Percentiles rank a stretch among this genome's conserved stretches.
Evolutionary conservation across 2,888 invertebrate genomes (phyloP).

Genomic region (Patella depressa): DNA sequence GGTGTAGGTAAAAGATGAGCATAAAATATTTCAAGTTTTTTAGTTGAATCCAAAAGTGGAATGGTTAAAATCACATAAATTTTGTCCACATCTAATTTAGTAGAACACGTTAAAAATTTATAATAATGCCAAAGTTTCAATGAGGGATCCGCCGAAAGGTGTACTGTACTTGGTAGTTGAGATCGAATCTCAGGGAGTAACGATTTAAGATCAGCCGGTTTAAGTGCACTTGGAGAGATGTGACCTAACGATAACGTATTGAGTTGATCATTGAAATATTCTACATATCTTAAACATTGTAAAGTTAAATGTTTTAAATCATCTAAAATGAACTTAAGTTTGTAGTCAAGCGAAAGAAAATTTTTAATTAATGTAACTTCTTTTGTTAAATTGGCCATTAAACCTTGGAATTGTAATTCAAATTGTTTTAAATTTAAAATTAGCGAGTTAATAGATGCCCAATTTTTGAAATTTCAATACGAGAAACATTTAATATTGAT

Average conservation of each 20-base stretch:
- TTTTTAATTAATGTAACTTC: background rate
- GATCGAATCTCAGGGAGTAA: background rate
- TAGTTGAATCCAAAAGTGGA: background rate
- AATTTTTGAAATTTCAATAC: background rate
- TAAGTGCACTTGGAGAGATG: background rate
- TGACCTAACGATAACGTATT: background rate
- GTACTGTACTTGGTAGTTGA: background rate
- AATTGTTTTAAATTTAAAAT: background rate
- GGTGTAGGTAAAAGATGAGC: background rate
- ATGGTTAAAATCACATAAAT: background rate
- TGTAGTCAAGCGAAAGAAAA: background rate
- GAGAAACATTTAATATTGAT: slow-evolving; percentile 8
- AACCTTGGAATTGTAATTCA: background rate
- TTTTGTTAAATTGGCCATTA: background rate
- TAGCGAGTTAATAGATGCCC: background rate
- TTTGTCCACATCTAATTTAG: background rate
- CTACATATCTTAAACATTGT: background rate
- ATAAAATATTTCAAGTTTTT: background rate
- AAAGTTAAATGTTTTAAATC: background rate
- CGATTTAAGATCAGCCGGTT: background rate
- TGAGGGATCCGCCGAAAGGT: background rate
- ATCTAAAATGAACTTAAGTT: background rate
- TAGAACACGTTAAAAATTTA: background rate
- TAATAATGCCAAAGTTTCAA: background rate
- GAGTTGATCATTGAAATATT: background rate